Conservation (phyloP, 2,888 invertebrate genomes). For the Minunthozetes semirufus region DNA sequence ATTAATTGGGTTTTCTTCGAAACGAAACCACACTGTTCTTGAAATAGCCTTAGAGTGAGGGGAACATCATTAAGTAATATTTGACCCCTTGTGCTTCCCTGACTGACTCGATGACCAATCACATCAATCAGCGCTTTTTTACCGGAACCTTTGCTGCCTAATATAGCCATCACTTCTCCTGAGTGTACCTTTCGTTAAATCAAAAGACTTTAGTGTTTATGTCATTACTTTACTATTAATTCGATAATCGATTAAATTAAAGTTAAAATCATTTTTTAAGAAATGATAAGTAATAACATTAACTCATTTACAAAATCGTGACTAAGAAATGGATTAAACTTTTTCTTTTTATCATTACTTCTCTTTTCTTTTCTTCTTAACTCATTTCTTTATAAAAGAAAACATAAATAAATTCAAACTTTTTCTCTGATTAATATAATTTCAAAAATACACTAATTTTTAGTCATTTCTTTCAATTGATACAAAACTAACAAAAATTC, state of each 20-base stretch:
- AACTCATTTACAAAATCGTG: background rate
- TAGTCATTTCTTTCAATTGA: background rate
- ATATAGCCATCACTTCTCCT: slow-evolving; percentile 84
- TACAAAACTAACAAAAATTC: background rate
- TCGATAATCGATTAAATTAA: too few relatives aligned
- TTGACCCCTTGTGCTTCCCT: slow-evolving; percentile 57
- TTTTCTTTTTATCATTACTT: too few relatives aligned
- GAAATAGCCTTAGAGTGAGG: slow-evolving; percentile 70
- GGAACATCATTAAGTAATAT: slow-evolving; percentile 80
- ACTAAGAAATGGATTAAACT: too few relatives aligned
- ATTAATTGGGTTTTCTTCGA: slow-evolving; percentile 75
- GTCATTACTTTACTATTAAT: too few relatives aligned
- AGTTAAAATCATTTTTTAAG: background rate
- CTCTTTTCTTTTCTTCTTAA: too few relatives aligned
- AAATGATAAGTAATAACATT: background rate
- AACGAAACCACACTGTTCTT: slow-evolving; percentile 69
- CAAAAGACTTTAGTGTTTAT: background rate
- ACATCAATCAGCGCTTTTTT: slow-evolving; percentile 90
- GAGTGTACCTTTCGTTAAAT: slow-evolving; percentile 59
- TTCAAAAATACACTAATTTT: background rate
- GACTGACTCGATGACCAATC: slow-evolving; percentile 61
- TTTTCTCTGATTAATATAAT: background rate
- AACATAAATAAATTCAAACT: too few relatives aligned
- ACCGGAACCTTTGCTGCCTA: slow-evolving; percentile 85
- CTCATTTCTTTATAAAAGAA: too few relatives aligned